Base-by-base conservation (phyloP, 2,797 vertebrate species). In the Microhierax caerulescens region DNA sequence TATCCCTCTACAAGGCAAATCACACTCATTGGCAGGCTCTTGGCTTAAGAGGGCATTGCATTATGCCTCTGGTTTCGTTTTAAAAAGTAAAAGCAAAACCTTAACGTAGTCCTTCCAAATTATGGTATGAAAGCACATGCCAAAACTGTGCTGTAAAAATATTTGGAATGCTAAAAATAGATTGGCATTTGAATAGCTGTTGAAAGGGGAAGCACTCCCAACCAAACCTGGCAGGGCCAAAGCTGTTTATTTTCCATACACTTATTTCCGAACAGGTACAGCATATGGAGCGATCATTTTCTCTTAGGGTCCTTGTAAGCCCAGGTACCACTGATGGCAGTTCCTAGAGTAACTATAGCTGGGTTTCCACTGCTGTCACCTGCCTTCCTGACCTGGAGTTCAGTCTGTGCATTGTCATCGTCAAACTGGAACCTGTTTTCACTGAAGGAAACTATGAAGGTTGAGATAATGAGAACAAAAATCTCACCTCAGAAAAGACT, bases 141-240 rank as follows among this genome's bases (percentile, higher is more conserved):
- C 88, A 73, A 90, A 95, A 78, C 53, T 43, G 32, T 19, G 24
- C 80, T 59, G 56, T 73, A 57, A 90, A 92, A 95, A 85, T 90
- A 93, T 72, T 75, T 74, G 60, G 72, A 95, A 72, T 85, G 88
- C 80, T 95, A 96, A 95, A 94, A 93, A 96, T 89, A 96, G 88
- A 70, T 50, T 73, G 88, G 41, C 57, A 84, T 93, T 83, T 68
- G 32, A 88, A 93, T 85, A 93, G 68, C 75, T 94, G 57, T 61
- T 65, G 88, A 81, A 92, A 89, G 65, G 87, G 68, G 78, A 89
- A 81, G 79, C 57, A 77, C 19, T 78, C 73, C 45, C 48, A 90
- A 78, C 53, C 76, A 70, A 94, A 79, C 41, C 32, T 41, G 59
- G 48, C 63, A 67, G 3, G 5, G 81, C 30, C 76, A 80, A 80